Evolutionary conservation across 2,888 invertebrate species (phyloP), one percentile per base, ranked within the genome.

Genomic region (Archaeoteleia sp.): DNA sequence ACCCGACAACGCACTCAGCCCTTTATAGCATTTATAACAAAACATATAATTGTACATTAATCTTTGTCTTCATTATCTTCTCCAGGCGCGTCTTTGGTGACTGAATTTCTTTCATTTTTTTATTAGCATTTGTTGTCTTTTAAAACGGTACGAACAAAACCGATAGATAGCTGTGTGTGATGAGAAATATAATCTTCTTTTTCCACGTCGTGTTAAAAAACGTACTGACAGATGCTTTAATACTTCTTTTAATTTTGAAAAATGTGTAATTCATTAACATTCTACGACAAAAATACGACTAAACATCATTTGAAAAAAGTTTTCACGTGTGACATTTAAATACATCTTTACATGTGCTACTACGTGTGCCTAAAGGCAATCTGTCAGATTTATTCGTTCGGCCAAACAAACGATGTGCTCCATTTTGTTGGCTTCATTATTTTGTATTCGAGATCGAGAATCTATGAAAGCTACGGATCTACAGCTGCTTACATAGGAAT

Each of bases 11-110:
- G 67, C 42, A 67, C 67, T 67, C 61, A 39, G 67, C 67, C 57
- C 67, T 67, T 55, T 57, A 67, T 46, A 15, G 57, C 46, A 58
- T 58, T 23, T 49, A 53, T 67, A 80, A 80, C 77, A 78, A 80
- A 76, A 79, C 79, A 77, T 78, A 77, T 75, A 78, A 77, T 78
- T 77, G 73, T 78, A 79, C 73, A 76, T 72, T 74, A 73, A 78
- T 74, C 73, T 74, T 76, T 74, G 70, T 62, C 71, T 74, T 51
- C 34, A 45, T 60, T 60, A 27, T 60, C 39, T 49, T 51, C 39
- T 32, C 15, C 39, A 42, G 43, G 58, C 46, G 23, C 23, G 23
- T 66, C 58, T 55, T 65, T 46, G 46, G 51, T 48, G 39, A 51
- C 53, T 48, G 46, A 60, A 48, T 51, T 49, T 10, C 13, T 37